Base-by-base conservation (phyloP, 2,888 invertebrate species). In the Boloria euphrosyne region DNA sequence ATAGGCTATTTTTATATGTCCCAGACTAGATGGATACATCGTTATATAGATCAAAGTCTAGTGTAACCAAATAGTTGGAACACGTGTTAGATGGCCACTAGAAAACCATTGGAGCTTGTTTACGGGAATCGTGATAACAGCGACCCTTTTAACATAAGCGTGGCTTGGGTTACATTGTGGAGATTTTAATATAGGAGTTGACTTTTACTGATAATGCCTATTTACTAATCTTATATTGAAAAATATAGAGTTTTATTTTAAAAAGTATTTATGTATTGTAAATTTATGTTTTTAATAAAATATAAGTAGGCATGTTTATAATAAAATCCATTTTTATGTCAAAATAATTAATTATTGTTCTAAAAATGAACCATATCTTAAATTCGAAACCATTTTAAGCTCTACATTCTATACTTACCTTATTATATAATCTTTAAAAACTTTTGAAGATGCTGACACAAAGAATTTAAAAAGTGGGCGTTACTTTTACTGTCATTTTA, bases 351-450 rank as follows among this genome's bases (percentile, higher is more conserved):
- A 22, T 22, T 22, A 22, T 38, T 38, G 31, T 10, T 38, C 7
- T 38, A 38, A 38, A 38, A 38, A 38, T 38, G 0, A 7, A 22
- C 18, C 22, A n/a, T 44, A 44, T 1, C n/a, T 44, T 10, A 46
- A 57, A 57, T 44, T 13, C 46, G 53, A 67, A 68, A 67, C 59
- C 58, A 60, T 47, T 38, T 44, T 31, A 60, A 65, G 47, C 46
- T 66, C 58, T 73, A 73, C 74, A 73, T 69, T 65, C 60, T 74
- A 74, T 71, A 69, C 65, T 66, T 62, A 80, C 80, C 81, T 75
- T 84, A 90, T 89, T 89, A 85, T 84, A 79, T 82, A 84, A 90
- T 88, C 86, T 88, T 89, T 92, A 89, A 91, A 91, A 91, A 89
- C 85, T 82, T 89, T 89, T 88, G 78, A 85, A 86, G 79, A 77